Percentiles rank a stretch among this genome's conserved stretches.
phyloP scores from a whole-genome alignment of 2,888 invertebrate genomes.

The Melanotus villosus region DNA sequence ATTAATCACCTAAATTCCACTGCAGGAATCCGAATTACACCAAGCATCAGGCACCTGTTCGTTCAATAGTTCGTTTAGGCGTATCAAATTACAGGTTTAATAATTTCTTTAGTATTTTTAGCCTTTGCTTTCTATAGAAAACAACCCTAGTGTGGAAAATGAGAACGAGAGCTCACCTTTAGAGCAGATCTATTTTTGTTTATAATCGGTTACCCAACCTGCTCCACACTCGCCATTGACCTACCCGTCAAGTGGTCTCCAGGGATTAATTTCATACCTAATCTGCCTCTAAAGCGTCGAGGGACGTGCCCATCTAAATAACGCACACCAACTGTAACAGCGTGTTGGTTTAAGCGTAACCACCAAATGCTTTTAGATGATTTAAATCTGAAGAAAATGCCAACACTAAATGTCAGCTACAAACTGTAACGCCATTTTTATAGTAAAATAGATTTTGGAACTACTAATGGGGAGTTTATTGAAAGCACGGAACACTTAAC shows the following conservation, averaged over 20 bases:
- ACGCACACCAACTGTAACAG: slow-evolving; percentile 21
- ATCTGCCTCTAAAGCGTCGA: slow-evolving; percentile 43
- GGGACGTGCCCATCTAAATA: slow-evolving; percentile 38
- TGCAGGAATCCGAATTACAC: slow-evolving; percentile 13
- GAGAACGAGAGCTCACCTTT: neutral
- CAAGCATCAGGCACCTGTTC: slow-evolving; percentile 3
- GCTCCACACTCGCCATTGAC: slow-evolving; percentile 38
- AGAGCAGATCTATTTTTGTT: slow-evolving; percentile 30
- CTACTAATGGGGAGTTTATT: too few species aligned
- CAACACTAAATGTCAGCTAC: slow-evolving; percentile 19
- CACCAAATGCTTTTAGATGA: slow-evolving; percentile 26
- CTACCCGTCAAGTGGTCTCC: slow-evolving; percentile 39
- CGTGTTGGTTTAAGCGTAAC: slow-evolving; percentile 27
- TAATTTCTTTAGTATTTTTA: slow-evolving; percentile 8
- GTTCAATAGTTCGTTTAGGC: neutral
- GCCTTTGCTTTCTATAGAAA: neutral
- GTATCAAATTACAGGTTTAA: slow-evolving; percentile 8
- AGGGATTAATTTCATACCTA: slow-evolving; percentile 46
- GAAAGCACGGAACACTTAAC: too few species aligned
- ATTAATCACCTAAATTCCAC: slow-evolving; percentile 4
- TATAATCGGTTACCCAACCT: slow-evolving; percentile 37
- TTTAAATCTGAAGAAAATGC: too few species aligned
- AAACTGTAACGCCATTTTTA: slow-evolving; percentile 25
- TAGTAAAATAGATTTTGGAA: too few species aligned
- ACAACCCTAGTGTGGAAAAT: slow-evolving; percentile 9